phyloP scores from a whole-genome alignment of 2,888 invertebrate species.

The Cryptocephalus moraei region DNA sequence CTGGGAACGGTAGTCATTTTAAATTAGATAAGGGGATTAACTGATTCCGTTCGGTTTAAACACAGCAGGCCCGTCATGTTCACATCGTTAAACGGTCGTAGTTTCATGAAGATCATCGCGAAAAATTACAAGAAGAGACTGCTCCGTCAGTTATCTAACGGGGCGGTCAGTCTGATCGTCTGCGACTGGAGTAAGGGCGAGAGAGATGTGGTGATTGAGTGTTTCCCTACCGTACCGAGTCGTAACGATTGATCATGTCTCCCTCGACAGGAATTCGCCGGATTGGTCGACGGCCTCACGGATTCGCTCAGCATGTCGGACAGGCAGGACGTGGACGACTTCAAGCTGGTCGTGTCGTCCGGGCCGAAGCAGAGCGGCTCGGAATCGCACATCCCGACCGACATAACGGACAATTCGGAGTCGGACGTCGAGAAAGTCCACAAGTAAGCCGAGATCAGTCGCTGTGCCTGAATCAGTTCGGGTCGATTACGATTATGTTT shows the following conservation, averaged over 20 bases:
- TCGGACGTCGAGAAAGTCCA: constrained; percentile 59
- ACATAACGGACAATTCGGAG: constrained; percentile 72
- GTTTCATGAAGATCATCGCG: too few species aligned
- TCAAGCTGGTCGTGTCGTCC: background rate
- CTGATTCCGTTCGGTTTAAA: too few species aligned
- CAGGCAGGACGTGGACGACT: constrained; percentile 11
- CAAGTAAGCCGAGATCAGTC: constrained; percentile 21
- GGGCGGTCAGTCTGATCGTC: too few species aligned
- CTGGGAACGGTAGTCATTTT: too few species aligned
- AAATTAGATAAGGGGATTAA: too few species aligned
- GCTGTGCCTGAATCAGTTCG: constrained; percentile 34
- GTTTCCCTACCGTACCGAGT: too few species aligned
- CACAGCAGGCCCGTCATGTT: too few species aligned
- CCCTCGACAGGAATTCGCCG: too few species aligned
- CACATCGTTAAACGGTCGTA: too few species aligned
- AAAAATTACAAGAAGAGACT: background rate
- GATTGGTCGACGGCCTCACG: constrained; percentile 6
- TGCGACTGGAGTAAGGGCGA: too few species aligned
- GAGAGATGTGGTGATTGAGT: too few species aligned
- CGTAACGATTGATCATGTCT: too few species aligned
- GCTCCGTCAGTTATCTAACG: background rate
- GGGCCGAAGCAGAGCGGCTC: constrained; percentile 6
- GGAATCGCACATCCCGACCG: constrained; percentile 48
- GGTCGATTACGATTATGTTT: background rate
- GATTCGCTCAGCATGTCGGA: constrained; percentile 24